Evolutionary conservation across 2,888 invertebrate species (phyloP), one percentile per base, ranked within the genome.

Genomic region (Euplexia lucipara): DNA sequence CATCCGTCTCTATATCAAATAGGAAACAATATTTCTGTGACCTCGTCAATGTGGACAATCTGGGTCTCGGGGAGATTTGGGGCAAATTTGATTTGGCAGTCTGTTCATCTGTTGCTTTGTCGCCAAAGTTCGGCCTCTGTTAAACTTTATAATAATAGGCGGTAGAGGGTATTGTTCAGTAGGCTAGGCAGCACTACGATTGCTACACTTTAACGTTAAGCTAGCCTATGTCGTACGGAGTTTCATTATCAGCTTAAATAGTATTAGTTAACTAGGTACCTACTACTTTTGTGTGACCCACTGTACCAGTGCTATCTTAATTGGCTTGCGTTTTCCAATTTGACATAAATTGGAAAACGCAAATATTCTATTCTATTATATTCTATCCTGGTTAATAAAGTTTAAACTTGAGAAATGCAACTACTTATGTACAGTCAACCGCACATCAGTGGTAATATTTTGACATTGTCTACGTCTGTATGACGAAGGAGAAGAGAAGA

Each of bases 31-130:
- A 44, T 18, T 59, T 45, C 26, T 45, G 18, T 42, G 20, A 54
- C 22, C 44, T 49, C 53, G 20, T 44, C 22, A 10, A 32, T 42
- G 12, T 54, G 5, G 8, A 2, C 8, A 47, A 69, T 51, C 51
- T 37, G 18, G 41, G 45, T 58, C 45, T 42, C n/a, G 4, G 18
- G 42, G n/a, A 41, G 44, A n/a, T n/a, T 20, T 47, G n/a, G 7
- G 0, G 5, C n/a, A 73, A 73, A 52, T 60, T 73, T 37, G 44
- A 64, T 73, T 73, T 56, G 44, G 34, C 16, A 35, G 30, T 34
- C 34, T 45, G 59, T 57, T 68, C 68, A 61, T 39, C 52, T 52
- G 47, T 56, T 41, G 52, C 74, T 74, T 65, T 70, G 59, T 52
- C 22, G 44, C 41, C 48, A 34, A 69, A 52, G 42, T 73, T 68